Evolutionary conservation across 2,888 invertebrate species (phyloP).

Genomic region (Tipula helvola): DNA sequence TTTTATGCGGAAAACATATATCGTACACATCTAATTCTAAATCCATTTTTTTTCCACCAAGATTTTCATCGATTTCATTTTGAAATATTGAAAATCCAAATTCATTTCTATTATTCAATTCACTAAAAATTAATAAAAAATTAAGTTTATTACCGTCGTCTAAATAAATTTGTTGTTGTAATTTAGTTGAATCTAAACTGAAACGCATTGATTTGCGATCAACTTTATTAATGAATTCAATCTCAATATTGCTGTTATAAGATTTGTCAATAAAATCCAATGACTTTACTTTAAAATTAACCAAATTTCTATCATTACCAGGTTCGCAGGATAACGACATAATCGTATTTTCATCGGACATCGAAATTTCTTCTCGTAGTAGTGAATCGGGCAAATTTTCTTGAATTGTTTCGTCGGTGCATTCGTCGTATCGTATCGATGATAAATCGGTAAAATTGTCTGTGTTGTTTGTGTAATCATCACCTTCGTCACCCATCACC

Average conservation of each 20-base stretch:
- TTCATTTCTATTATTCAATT: background rate
- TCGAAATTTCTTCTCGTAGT: background rate
- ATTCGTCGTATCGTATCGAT: background rate
- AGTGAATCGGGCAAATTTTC: background rate
- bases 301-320: background rate
- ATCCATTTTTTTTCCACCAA: background rate
- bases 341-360: background rate
- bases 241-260: background rate
- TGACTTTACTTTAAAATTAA: background rate
- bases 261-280: background rate
- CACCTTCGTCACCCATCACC: background rate
- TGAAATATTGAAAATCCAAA: constrained; percentile 4
- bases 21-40: background rate
- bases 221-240: background rate
- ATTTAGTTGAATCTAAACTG: background rate
- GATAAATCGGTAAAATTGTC: background rate
- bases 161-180: background rate
- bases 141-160: background rate
- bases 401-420: background rate
- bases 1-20: background rate
- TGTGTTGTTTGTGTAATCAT: background rate
- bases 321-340: background rate
- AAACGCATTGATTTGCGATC: background rate
- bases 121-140: background rate
- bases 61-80: background rate